Evolutionary conservation across 2,797 vertebrate genomes (phyloP).

Genomic region (Enteromius treurensis): DNA sequence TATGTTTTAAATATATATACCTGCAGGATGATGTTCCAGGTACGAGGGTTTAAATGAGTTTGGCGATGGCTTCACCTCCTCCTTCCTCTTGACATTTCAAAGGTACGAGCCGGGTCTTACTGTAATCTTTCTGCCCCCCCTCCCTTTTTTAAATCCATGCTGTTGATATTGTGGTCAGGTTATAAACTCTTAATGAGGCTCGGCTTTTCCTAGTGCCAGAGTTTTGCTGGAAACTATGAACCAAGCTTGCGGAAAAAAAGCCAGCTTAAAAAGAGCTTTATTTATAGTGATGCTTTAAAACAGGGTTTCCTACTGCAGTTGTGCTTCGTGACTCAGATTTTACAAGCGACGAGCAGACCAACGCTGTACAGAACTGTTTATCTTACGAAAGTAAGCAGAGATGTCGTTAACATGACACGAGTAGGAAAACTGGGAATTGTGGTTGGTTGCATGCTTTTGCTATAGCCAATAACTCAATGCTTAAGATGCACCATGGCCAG

Average conservation of each 20-base stretch:
- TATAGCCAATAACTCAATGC: background rate
- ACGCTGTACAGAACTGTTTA: background rate
- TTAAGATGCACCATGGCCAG: background rate
- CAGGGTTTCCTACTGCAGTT: background rate
- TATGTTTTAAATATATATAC: slow-evolving; percentile 77
- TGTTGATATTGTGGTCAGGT: slow-evolving; percentile 79
- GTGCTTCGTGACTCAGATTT: slow-evolving; percentile 8
- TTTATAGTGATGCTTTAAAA: slow-evolving; percentile 68
- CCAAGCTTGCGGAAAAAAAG: slow-evolving; percentile 58
- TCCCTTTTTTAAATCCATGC: slow-evolving; percentile 60
- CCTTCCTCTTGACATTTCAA: slow-evolving; percentile 78
- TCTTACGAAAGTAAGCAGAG: slow-evolving; percentile 13
- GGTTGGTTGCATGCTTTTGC: background rate
- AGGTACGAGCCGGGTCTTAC: slow-evolving; percentile 75
- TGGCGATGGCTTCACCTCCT: slow-evolving; percentile 76
- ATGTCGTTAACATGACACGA: background rate
- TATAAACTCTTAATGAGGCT: slow-evolving; percentile 80
- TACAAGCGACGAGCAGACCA: background rate
- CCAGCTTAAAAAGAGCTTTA: slow-evolving; percentile 62
- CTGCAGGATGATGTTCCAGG: slow-evolving; percentile 74
- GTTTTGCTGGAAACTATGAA: slow-evolving; percentile 68
- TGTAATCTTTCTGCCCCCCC: slow-evolving; percentile 72
- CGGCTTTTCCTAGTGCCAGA: slow-evolving; percentile 66
- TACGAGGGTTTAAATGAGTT: slow-evolving; percentile 77
- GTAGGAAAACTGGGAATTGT: slow-evolving; percentile 1